Percentiles rank a stretch among this genome's conserved stretches.
These are phyloP conservation scores for Bovichtus variegatus DNA, from an alignment of 2,797 vertebrate genomes.

Conservation along the genomic window DNA sequence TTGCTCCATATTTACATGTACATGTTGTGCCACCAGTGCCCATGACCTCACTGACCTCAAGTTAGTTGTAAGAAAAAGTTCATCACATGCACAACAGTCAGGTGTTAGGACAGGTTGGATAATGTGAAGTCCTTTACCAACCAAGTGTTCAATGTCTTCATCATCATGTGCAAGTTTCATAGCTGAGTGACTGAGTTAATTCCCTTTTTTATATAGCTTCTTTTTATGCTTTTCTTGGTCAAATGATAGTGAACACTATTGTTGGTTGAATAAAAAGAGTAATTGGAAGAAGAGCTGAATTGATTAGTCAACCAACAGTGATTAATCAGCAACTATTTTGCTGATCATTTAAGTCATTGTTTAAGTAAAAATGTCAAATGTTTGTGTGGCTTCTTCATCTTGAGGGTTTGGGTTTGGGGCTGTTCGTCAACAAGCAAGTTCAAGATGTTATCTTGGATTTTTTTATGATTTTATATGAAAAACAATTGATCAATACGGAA, in stretches of 20 bases:
- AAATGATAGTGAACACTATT: too few species aligned
- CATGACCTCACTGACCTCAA: background rate
- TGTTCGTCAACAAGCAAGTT: background rate
- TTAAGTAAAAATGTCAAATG: background rate
- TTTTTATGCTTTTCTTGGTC: too few species aligned
- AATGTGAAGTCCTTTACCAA: background rate
- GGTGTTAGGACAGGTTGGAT: slow-evolving; percentile 4
- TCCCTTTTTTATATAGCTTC: background rate
- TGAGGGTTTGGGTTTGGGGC: background rate
- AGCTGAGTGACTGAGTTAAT: background rate
- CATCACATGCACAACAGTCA: background rate
- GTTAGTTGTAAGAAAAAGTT: slow-evolving; percentile 1
- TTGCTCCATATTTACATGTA: slow-evolving; percentile 1
- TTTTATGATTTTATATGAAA: background rate
- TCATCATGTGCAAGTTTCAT: background rate
- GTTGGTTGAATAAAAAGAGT: background rate
- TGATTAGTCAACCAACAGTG: background rate
- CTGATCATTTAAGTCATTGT: background rate
- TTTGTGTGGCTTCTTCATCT: background rate
- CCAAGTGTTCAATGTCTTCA: background rate
- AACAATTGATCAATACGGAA: background rate
- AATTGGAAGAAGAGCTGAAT: background rate
- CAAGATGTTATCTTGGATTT: background rate
- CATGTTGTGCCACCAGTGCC: background rate
- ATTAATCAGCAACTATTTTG: background rate